These are phyloP conservation scores for Coecobrya sp. DNA, from an alignment of 2,888 invertebrate species.

Conservation along the genomic window DNA sequence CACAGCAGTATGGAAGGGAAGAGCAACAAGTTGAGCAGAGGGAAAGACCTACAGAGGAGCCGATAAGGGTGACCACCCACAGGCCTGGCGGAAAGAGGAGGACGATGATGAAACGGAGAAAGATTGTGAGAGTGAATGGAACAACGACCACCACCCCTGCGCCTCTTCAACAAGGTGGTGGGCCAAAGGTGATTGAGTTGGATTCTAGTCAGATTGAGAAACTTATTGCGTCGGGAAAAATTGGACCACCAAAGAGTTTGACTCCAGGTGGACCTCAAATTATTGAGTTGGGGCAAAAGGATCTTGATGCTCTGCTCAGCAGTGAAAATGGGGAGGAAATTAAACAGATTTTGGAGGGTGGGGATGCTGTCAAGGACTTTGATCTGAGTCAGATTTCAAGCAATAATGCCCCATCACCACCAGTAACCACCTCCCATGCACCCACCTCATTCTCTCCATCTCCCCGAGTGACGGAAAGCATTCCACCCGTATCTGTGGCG, in stretches of 20 bases:
- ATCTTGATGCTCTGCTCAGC: constrained; percentile 70
- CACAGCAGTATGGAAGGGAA: neutral
- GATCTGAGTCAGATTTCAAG: constrained; percentile 50
- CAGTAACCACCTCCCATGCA: neutral
- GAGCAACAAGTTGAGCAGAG: neutral
- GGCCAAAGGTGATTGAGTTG: constrained; percentile 79
- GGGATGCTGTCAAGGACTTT: constrained; percentile 51
- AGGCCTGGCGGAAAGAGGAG: constrained; percentile 44
- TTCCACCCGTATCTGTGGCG: neutral
- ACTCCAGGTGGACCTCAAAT: constrained; percentile 71
- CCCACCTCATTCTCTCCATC: too few species aligned
- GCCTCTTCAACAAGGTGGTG: constrained; percentile 18
- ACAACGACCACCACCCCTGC: constrained; percentile 30
- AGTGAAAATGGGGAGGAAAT: constrained; percentile 69
- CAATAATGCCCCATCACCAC: neutral
- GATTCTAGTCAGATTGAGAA: constrained; percentile 78
- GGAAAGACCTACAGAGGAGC: neutral
- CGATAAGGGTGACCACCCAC: neutral
- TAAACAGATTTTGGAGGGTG: constrained; percentile 70
- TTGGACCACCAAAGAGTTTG: constrained; percentile 61
- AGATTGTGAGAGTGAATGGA: constrained; percentile 58
- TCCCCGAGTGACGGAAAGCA: neutral
- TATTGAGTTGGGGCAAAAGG: constrained; percentile 75
- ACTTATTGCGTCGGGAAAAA: constrained; percentile 71
- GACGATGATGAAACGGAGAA: constrained; percentile 63